Base-by-base conservation (phyloP, 2,888 invertebrate genomes). In the Hyposoter dolosus region DNA sequence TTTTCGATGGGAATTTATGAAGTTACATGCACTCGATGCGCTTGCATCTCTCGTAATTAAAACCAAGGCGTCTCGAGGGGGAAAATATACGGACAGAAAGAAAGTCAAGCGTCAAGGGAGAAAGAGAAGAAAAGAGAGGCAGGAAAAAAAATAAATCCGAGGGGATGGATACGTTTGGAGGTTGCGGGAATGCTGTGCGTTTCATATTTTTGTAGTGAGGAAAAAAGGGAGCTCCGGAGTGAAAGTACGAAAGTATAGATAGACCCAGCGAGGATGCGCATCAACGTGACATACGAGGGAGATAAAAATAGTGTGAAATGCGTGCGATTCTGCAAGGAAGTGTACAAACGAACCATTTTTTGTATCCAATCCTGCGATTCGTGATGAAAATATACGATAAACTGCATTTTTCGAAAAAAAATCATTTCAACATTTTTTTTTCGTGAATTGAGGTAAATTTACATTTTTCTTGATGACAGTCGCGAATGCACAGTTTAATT, bases 31-130 rank as follows among this genome's bases (percentile, higher is more conserved):
- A 87, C 88, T 87, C 89, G 28, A 84, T 90, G 91, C 91, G 93
- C 92, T 93, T 93, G 93, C 92, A 93, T 93, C 92, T 91, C 87
- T 90, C 88, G 93, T 93, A 93, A 93, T 93, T 93, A 93, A 93
- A 93, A 93, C 90, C 92, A 91, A 91, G 91, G 91, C 90, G 89
- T 90, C 90, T 91, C 89, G 90, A 81, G 66, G 74, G 77, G 79
- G 84, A 83, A 82, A 78, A 71, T 80, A 72, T 78, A 47, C 35
- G 60, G 60, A 60, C 72, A 77, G 53, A 60, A 65, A 32, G 50
- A 78, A 69, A 78, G 23, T 78, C 43, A 17, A 69, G 40, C 28
- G 47, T 66, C 17, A 53, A 65, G 72, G n/a, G 60, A 50, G 77
- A 53, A 35, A 35, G 35, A 35, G 35, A 35, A 5, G 4, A 35